These are phyloP conservation scores for Eurytoma californica DNA, from an alignment of 2,888 invertebrate genomes.

Conservation along the genomic window DNA sequence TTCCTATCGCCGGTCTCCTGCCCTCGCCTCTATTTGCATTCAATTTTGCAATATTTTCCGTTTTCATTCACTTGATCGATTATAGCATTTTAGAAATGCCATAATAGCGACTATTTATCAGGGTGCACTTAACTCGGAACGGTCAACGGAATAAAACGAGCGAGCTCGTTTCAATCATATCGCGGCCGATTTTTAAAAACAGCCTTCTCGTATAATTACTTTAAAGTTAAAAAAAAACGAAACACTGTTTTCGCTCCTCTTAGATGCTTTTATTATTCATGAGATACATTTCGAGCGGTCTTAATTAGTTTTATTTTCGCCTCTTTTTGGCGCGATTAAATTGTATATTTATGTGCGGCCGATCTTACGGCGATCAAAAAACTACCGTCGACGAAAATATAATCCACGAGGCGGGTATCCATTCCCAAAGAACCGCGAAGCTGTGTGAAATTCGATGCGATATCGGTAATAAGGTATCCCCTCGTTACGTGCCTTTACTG, in stretches of 20 bases:
- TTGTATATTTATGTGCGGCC: conserved; percentile 38
- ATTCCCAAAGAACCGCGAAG: conserved; percentile 70
- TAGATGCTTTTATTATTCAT: conserved; percentile 29
- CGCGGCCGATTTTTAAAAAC: too few species aligned
- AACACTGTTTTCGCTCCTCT: neutral
- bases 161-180: too few species aligned
- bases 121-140: too few species aligned
- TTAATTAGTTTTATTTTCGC: conserved; percentile 25
- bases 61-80: neutral
- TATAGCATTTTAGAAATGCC: too few species aligned
- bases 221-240: neutral
- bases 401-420: conserved; percentile 64
- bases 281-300: conserved; percentile 16
- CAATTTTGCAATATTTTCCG: too few species aligned
- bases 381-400: conserved; percentile 54
- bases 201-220: too few species aligned
- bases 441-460: conserved; percentile 71
- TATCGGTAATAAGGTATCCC: conserved; percentile 63
- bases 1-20: too few species aligned
- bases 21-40: too few species aligned
- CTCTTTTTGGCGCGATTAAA: conserved; percentile 37
- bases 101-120: too few species aligned
- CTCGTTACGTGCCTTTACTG: conserved; percentile 52
- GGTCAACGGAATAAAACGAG: too few species aligned
- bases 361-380: conserved; percentile 45